Base-by-base conservation (phyloP, 2,888 invertebrate species). In the Helleia helle region DNA sequence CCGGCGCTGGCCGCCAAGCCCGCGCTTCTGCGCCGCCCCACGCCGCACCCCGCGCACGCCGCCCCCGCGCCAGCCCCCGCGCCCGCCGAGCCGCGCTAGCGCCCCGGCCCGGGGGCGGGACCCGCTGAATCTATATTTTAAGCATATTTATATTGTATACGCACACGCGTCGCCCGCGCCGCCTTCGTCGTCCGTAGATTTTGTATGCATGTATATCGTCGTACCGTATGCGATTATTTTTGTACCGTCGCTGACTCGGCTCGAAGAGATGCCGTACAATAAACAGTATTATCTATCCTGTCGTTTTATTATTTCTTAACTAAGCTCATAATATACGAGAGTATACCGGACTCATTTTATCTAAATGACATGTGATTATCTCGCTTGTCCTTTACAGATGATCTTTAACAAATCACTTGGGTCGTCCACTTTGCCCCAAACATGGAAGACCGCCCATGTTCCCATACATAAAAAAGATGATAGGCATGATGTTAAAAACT, bases 1-100 rank as follows among this genome's bases (percentile, higher is more conserved):
- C 93, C 93, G 5, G 90, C 91, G 61, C 87, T 92, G 44, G 91
- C 93, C 66, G 89, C 91, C 38, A 95, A 94, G 77, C 95, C 95
- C 9, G 90, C 91, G 55, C 90, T 95, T 55, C 88, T 94, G 74
- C 71, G 79, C 27, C 72, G 79, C 29, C 75, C 75, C 54, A 62
- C 75, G 53, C 76, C 77, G 52, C 75, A 70, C 61, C 72, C 71
- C 54, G 54, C 56, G 31, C 53, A 40, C 43, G 36, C 47, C 13
- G 26, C 52, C 26, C 54, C 44, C 29, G 38, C 46, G 15, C 46
- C 40, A 46, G 44, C 54, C 14, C 44, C 42, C 24, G 48, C 43
- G 36, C 53, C 41, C 54, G 49, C 51, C 38, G 36, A 18, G 31
- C 31, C 17, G 50, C 50, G 34, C 52, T 42, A 36, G 14, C 48